Evolutionary conservation across 2,797 vertebrate species (phyloP).

Genomic region (Intellagama lesueurii): DNA sequence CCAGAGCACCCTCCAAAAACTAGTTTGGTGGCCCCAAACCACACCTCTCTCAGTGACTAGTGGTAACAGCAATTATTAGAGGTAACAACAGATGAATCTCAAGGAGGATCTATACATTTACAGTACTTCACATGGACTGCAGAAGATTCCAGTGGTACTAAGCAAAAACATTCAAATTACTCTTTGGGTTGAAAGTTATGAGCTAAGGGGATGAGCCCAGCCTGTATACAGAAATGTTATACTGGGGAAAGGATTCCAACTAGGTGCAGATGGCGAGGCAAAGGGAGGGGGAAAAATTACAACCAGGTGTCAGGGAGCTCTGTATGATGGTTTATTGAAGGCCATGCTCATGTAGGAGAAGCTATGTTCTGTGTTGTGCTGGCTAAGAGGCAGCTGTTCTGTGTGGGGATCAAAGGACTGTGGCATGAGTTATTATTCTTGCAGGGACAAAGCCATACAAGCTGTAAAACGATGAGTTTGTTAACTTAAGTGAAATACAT

Average conservation of each 20-base stretch:
- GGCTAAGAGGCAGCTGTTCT: background rate
- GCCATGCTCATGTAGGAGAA: background rate
- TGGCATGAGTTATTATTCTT: background rate
- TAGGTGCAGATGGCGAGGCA: slow-evolving; percentile 2
- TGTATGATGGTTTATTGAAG: background rate
- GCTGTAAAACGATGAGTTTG: background rate
- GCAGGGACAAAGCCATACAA: background rate
- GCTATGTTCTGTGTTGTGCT: background rate
- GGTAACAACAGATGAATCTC: too few species aligned
- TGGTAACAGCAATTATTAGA: background rate
- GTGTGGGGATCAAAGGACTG: background rate
- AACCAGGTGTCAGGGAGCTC: background rate
- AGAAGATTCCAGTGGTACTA: too few species aligned
- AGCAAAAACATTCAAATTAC: too few species aligned
- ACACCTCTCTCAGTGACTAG: too few species aligned
- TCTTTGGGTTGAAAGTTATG: background rate
- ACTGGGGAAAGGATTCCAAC: background rate
- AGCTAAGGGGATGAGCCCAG: background rate
- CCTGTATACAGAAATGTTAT: background rate
- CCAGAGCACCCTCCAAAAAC: too few species aligned
- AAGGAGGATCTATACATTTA: too few species aligned
- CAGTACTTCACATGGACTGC: too few species aligned
- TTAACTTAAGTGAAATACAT: background rate
- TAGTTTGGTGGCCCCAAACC: too few species aligned
- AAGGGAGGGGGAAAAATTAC: slow-evolving; percentile 6